Percentiles rank a stretch among this genome's conserved stretches.
Conservation (phyloP, 2,888 invertebrate species). For the Argyra leucocephala region DNA sequence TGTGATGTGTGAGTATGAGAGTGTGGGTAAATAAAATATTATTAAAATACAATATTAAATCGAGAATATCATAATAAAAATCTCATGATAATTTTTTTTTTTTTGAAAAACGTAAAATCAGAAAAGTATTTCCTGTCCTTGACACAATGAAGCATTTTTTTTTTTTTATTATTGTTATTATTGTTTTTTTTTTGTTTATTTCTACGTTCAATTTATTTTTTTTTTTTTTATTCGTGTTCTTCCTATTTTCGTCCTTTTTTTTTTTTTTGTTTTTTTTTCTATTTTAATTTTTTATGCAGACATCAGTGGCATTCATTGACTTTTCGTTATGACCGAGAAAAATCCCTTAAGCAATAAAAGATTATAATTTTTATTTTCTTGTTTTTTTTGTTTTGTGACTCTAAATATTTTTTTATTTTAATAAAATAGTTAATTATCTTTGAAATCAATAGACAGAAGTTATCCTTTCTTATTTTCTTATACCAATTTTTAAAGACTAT, state of each 20-base stretch:
- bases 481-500: no score
- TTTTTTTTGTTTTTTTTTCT: background rate
- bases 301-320: conserved; percentile 1
- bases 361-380: no score
- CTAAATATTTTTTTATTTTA: no score
- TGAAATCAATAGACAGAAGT: no score
- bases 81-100: background rate
- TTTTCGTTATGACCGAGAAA: background rate
- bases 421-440: no score
- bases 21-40: background rate
- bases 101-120: background rate
- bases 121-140: conserved; percentile 1
- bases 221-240: no score
- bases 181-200: no score
- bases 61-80: background rate
- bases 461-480: no score
- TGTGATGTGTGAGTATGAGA: no score
- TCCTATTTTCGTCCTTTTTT: background rate
- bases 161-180: background rate
- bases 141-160: conserved; percentile 6
- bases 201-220: no score
- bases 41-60: background rate
- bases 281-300: background rate
- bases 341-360: background rate
- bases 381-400: no score